Percentiles rank a stretch among this genome's conserved stretches.
Evolutionary conservation across 2,797 vertebrate species (phyloP).

Genomic region (Molossus molossus): DNA sequence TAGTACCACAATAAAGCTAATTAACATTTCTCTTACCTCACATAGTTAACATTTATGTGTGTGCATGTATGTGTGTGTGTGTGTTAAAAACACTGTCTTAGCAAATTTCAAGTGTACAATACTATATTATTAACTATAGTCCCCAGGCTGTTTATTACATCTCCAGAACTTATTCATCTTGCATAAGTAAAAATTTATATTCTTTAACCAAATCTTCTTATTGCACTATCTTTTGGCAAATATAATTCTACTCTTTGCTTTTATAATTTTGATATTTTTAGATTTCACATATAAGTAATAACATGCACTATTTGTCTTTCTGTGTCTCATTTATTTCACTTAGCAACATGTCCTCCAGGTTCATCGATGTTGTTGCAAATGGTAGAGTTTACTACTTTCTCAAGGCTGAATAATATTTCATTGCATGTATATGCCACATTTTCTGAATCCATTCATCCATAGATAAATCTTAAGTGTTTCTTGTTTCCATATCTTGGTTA

Average conservation of each 20-base stretch:
- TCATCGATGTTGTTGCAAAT: background rate
- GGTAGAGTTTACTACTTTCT: background rate
- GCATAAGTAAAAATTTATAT: background rate
- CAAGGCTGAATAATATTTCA: background rate
- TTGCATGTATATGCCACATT: background rate
- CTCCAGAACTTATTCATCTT: background rate
- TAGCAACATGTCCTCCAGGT: background rate
- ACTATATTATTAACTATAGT: background rate
- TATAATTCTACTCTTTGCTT: background rate
- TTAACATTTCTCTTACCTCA: background rate
- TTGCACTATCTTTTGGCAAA: background rate
- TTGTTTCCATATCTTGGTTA: background rate
- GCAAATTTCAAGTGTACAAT: background rate
- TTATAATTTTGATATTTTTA: background rate
- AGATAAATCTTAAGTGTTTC: background rate
- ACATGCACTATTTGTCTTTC: background rate
- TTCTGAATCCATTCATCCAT: background rate
- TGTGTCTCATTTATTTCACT: background rate
- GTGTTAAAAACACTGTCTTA: background rate
- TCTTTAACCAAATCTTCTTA: background rate
- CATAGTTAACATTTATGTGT: background rate
- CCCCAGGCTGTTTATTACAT: background rate
- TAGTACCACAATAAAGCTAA: background rate
- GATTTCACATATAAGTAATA: background rate
- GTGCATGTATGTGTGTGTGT: background rate